Evolutionary conservation across 2,888 invertebrate species (phyloP).

Genomic region (Julus scandinavius): DNA sequence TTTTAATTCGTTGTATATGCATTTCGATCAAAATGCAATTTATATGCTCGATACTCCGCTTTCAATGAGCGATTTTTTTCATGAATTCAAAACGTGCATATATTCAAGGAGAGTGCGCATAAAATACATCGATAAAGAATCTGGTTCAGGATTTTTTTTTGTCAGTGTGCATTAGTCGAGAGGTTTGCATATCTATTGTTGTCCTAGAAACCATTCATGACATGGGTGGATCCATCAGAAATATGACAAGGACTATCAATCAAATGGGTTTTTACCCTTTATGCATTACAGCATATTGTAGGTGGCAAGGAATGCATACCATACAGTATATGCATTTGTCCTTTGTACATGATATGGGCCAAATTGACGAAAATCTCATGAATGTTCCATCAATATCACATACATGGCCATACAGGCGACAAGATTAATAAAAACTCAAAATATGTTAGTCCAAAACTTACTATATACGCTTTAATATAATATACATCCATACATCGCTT

Average conservation of each 20-base stretch:
- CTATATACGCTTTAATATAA: too few relatives aligned
- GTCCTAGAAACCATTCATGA: neutral
- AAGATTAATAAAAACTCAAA: too few relatives aligned
- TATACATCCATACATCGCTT: too few relatives aligned
- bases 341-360: too few relatives aligned
- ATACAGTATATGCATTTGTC: too few relatives aligned
- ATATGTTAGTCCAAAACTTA: too few relatives aligned
- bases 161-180: neutral
- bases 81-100: neutral
- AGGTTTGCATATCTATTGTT: constrained; percentile 3
- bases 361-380: too few relatives aligned
- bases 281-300: too few relatives aligned
- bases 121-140: neutral
- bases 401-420: too few relatives aligned
- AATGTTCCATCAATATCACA: too few relatives aligned
- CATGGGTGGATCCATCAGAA: constrained; percentile 30
- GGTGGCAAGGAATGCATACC: too few relatives aligned
- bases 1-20: neutral
- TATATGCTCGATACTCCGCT: neutral
- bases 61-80: neutral
- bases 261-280: neutral
- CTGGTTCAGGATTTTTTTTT: neutral
- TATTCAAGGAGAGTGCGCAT: neutral
- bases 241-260: constrained; percentile 33
- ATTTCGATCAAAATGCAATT: constrained; percentile 33